Evolutionary conservation across 2,888 invertebrate species (phyloP).

Genomic region (Rotaria sp.): DNA sequence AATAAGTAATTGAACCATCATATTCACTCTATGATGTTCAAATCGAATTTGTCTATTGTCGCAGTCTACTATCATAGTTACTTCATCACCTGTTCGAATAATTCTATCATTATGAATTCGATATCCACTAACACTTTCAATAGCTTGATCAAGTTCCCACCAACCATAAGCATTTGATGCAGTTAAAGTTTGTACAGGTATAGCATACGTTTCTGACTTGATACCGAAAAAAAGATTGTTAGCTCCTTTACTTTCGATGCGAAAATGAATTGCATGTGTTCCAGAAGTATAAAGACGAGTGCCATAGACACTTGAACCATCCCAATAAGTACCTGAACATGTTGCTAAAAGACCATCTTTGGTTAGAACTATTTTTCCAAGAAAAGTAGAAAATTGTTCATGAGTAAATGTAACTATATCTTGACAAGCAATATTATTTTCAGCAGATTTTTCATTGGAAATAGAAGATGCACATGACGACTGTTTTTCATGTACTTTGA

Average conservation of each 20-base stretch:
- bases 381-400: neutral
- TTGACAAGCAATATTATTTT: neutral
- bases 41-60: neutral
- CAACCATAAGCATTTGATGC: neutral
- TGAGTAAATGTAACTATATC: neutral
- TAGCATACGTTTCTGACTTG: neutral
- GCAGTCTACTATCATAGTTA: neutral
- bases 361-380: neutral
- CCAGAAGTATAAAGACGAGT: neutral
- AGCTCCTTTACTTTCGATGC: neutral
- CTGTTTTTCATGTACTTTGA: neutral
- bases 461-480: neutral
- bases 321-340: neutral
- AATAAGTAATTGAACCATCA: neutral
- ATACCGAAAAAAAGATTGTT: neutral
- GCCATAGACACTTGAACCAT: neutral
- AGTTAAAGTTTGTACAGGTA: neutral
- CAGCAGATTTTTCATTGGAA: neutral
- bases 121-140: neutral
- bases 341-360: neutral
- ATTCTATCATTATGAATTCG: neutral
- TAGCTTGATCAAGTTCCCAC: neutral
- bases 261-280: neutral
- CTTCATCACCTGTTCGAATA: neutral
- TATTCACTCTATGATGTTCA: neutral